A percentile compares a stretch with the other conserved stretches of the same genome.
Conservation (phyloP, 2,797 vertebrate species). For the Pipistrellus nathusii region DNA sequence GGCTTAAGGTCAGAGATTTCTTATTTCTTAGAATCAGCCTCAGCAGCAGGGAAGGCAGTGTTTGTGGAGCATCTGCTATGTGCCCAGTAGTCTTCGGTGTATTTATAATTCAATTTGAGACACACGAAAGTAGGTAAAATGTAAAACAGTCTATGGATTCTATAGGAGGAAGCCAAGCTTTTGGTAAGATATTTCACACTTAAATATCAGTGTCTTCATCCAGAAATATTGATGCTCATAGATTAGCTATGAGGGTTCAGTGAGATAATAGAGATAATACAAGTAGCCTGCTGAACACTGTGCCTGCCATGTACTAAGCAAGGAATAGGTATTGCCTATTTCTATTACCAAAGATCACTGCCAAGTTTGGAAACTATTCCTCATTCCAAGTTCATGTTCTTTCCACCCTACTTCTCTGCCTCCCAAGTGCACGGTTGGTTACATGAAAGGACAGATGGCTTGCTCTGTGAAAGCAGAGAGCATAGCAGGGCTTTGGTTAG, state of each 20-base stretch:
- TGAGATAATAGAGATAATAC: background rate
- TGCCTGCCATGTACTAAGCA: background rate
- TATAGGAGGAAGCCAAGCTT: background rate
- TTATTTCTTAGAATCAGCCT: constrained; percentile 47
- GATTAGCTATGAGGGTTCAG: background rate
- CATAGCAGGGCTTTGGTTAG: background rate
- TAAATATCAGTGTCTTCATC: background rate
- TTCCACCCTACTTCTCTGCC: background rate
- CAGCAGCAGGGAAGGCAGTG: background rate
- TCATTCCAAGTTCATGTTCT: constrained; percentile 15
- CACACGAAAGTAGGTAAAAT: background rate
- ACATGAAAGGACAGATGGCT: background rate
- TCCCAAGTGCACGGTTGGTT: background rate
- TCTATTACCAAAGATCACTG: constrained; percentile 29
- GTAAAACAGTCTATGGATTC: background rate
- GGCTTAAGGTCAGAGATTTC: constrained; percentile 62
- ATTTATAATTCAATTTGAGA: background rate
- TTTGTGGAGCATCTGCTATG: constrained; percentile 2
- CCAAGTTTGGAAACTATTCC: constrained; percentile 37
- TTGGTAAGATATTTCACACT: background rate
- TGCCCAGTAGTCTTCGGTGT: background rate
- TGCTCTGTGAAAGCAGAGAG: background rate
- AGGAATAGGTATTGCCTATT: background rate
- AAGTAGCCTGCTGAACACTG: background rate
- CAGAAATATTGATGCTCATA: background rate